Conservation (phyloP, 1,140 invertebrate species). For the Brachionus manjavacas region DNA sequence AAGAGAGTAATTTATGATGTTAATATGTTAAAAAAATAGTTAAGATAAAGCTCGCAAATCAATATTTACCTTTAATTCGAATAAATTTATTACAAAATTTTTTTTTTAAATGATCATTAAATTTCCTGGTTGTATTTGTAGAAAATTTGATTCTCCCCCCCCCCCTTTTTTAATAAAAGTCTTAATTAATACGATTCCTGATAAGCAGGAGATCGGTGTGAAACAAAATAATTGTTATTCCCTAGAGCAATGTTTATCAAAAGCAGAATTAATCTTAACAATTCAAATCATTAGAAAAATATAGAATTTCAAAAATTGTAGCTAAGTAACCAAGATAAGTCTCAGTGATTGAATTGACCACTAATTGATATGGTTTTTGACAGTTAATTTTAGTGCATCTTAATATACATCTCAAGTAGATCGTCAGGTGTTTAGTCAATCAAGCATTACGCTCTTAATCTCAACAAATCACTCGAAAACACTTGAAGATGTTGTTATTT, state of each 20-base stretch:
- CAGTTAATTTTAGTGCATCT: neutral
- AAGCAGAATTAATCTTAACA: neutral
- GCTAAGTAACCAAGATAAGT: neutral
- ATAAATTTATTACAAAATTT: neutral
- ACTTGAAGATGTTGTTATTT: neutral
- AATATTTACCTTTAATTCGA: neutral
- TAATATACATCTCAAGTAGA: conserved; percentile 24
- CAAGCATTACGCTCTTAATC: conserved; percentile 19
- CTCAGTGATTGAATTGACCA: neutral
- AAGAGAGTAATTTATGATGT: neutral
- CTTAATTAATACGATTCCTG: neutral
- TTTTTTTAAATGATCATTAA: neutral
- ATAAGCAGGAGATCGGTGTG: neutral
- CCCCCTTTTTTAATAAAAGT: neutral
- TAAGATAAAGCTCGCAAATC: neutral
- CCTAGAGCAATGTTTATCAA: neutral
- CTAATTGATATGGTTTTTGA: conserved; percentile 8
- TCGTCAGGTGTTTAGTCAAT: conserved; percentile 15
- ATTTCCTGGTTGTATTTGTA: neutral
- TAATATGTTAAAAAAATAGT: neutral
- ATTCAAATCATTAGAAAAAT: neutral
- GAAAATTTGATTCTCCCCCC: neutral
- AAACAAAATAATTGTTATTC: neutral
- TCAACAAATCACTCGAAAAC: conserved; percentile 9
- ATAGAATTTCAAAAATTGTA: neutral